Percentiles rank a stretch among this genome's conserved stretches.
phyloP scores from a whole-genome alignment of 2,113 vertebrate genomes.

The Pyrgilauda ruficollis region DNA sequence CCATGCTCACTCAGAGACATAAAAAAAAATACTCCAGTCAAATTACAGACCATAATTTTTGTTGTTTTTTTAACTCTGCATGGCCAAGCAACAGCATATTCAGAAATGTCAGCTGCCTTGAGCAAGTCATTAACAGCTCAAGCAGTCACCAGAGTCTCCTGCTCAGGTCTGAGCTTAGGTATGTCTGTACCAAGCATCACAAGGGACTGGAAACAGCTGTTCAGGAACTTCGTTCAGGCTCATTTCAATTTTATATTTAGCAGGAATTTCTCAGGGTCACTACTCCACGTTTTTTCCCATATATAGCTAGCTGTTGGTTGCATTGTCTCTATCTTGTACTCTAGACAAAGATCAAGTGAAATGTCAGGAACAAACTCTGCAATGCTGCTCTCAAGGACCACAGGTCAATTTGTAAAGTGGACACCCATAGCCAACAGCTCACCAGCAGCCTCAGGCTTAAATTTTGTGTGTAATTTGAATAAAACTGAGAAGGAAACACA shows the following conservation, averaged over 20 bases:
- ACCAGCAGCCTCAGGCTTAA: neutral
- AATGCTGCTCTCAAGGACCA: neutral
- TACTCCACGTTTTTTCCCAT: neutral
- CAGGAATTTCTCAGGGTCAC: conserved; percentile 12
- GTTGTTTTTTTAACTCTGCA: neutral
- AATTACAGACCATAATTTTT: neutral
- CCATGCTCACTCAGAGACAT: neutral
- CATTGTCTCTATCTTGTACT: neutral
- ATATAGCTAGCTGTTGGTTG: neutral
- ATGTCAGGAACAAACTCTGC: neutral
- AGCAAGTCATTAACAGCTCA: neutral
- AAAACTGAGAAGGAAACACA: neutral
- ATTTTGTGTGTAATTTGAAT: neutral
- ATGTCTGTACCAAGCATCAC: neutral
- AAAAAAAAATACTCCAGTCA: neutral
- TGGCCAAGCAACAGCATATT: neutral
- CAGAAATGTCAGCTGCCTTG: neutral
- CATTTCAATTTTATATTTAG: conserved; percentile 19
- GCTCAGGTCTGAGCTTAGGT: neutral
- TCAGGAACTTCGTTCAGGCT: neutral
- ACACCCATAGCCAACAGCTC: neutral
- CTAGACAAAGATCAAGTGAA: neutral
- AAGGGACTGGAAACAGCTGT: neutral
- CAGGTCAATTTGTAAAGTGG: neutral
- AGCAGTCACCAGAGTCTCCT: neutral